phyloP scores from a whole-genome alignment of 2,113 vertebrate species.

The Strix uralensis region DNA sequence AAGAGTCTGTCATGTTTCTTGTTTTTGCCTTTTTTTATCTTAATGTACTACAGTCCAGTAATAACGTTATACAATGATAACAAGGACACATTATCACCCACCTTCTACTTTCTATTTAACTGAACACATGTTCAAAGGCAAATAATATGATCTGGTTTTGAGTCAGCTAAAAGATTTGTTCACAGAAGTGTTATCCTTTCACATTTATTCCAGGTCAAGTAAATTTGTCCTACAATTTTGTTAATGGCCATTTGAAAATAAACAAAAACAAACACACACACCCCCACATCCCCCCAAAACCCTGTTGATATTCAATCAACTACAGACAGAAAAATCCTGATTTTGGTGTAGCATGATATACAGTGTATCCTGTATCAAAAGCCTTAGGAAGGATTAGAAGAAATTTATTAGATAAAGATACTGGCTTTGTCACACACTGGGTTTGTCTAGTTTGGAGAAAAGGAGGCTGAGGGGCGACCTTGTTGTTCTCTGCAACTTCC shows the following conservation, averaged over 20 bases:
- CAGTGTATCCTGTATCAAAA: background rate
- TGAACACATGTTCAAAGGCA: background rate
- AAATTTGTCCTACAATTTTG: background rate
- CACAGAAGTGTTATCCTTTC: background rate
- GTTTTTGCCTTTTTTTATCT: background rate
- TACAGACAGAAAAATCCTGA: accelerated
- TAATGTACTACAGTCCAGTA: background rate
- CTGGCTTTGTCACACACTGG: background rate
- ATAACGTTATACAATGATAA: background rate
- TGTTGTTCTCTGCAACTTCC: background rate
- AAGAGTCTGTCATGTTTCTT: background rate
- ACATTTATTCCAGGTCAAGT: background rate
- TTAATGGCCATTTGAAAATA: background rate
- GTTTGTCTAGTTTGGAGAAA: background rate
- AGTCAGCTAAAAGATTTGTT: background rate
- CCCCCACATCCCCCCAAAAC: accelerated
- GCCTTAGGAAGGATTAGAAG: background rate
- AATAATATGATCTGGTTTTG: background rate
- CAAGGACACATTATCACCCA: background rate
- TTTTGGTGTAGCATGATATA: background rate
- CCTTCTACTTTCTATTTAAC: background rate
- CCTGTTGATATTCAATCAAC: background rate
- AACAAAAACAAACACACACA: background rate
- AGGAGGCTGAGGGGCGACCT: background rate
- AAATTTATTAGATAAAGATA: background rate